phyloP scores from a whole-genome alignment of 1,140 invertebrate species.

The Drosophila virilis region DNA sequence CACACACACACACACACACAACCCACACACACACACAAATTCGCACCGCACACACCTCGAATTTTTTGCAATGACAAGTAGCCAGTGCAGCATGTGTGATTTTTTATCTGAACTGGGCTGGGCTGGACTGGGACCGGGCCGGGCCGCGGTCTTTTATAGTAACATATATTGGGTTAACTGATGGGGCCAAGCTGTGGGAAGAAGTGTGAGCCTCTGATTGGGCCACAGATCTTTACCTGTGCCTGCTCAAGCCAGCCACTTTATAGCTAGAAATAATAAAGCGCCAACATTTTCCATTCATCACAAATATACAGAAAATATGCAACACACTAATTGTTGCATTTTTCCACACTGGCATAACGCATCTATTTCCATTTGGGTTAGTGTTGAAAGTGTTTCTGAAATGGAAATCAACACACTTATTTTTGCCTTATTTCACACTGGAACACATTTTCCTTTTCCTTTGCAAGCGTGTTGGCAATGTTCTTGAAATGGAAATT shows the following conservation, averaged over 20 bases:
- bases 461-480: no score
- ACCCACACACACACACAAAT: conserved; percentile 25
- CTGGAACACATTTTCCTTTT: no score
- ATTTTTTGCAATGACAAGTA: conserved; percentile 73
- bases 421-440: no score
- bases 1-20: conserved; percentile 21
- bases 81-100: conserved; percentile 45
- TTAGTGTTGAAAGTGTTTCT: no score
- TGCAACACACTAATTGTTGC: no score
- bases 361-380: no score
- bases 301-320: no score
- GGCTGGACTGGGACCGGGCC: conserved; percentile 10
- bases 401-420: no score
- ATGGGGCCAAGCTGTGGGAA: conserved; percentile 32
- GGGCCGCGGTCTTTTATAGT: conserved; percentile 1
- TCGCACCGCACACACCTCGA: conserved; percentile 62
- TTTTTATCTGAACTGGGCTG: conserved; percentile 35
- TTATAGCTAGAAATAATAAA: neutral
- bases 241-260: neutral
- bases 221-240: conserved; percentile 26
- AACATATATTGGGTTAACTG: conserved; percentile 9
- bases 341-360: no score
- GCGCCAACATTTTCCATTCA: no score
- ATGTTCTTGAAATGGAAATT: no score
- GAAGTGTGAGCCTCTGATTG: conserved; percentile 58